Evolutionary conservation across 1,140 invertebrate genomes (phyloP), one percentile per base, ranked within the genome.

Genomic region (Drosophila ironensis): DNA sequence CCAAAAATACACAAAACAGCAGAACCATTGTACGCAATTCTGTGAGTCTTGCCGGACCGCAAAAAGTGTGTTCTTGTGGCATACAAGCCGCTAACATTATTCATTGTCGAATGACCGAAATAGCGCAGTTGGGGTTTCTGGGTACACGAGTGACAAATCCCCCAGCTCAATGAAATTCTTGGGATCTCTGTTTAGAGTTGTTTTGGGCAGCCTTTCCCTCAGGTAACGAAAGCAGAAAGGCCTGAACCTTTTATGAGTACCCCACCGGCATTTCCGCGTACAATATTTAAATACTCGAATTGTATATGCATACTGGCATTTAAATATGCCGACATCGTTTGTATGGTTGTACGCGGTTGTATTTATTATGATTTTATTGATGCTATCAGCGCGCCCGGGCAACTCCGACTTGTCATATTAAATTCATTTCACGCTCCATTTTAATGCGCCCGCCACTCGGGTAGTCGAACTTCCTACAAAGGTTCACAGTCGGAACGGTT

Each of bases 371-470:
- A 69, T 52, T 71, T 71, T 70, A 69, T 70, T 48, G 44, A 59
- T 70, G 52, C 52, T 30, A 56, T 60, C 56, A 60, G 56, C 51
- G 51, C 8, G 28, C 30, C 9, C 45, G 56, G 33, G 17, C 44
- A 19, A 33, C 30, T 33, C 30, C 30, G 45, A 52, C 28, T 61
- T 59, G 67, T 56, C 51, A 72, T 81, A 81, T 75, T 54, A 81
- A 81, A 81, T 81, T 75, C 76, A 69, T 41, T 46, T 63, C 76
- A 80, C 76, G 76, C 66, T 75, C 76, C 76, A 80, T 72, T 80
- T 80, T 80, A 50, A 51, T 70, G 37, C 45, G 28, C 41, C 45
- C 42, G 48, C 50, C 40, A 28, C 56, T 28, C 44, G 60, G 60
- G 50, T 61, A 75, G 63, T 61, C 69, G 77, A 77, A 82, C 78